Percentiles rank a stretch among this genome's conserved stretches.
These are phyloP conservation scores for Lordiphosa clarofinis DNA, from an alignment of 1,140 invertebrate species.

Conservation along the genomic window DNA sequence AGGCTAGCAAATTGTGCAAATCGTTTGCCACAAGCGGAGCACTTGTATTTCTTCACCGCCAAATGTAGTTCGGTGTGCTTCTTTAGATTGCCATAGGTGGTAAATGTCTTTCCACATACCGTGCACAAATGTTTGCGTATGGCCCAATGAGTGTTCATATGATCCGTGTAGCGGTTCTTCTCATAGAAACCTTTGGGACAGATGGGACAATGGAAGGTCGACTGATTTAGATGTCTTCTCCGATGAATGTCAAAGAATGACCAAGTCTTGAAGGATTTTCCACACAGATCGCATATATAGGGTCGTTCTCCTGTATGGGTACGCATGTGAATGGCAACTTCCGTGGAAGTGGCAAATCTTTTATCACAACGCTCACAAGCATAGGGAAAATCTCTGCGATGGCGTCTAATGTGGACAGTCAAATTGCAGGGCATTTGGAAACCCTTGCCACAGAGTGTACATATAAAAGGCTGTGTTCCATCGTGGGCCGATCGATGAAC, in stretches of 20 bases:
- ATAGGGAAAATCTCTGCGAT: conserved; percentile 64
- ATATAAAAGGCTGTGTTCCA: conserved; percentile 67
- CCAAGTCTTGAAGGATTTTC: conserved; percentile 74
- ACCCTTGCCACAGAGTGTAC: conserved; percentile 69
- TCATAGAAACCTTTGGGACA: conserved; percentile 74
- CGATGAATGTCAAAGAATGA: conserved; percentile 74
- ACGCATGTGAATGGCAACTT: conserved; percentile 66
- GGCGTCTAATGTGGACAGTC: conserved; percentile 67
- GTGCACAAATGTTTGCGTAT: conserved; percentile 74
- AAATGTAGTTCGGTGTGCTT: conserved; percentile 70
- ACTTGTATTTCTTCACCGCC: conserved; percentile 73
- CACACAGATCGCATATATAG: conserved; percentile 69
- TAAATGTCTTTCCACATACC: conserved; percentile 70
- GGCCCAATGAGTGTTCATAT: conserved; percentile 73
- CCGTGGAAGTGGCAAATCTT: conserved; percentile 68
- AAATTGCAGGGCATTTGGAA: conserved; percentile 75
- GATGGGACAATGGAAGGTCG: conserved; percentile 69
- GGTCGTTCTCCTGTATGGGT: conserved; percentile 64
- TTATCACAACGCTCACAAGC: conserved; percentile 69
- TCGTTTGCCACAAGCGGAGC: conserved; percentile 52
- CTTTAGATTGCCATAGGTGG: conserved; percentile 69
- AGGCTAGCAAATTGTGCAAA: conserved; percentile 73
- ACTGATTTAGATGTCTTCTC: conserved; percentile 72
- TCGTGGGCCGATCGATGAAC: conserved; percentile 65
- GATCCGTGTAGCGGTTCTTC: conserved; percentile 72